A percentile compares a stretch with the other conserved stretches of the same genome.
These are phyloP conservation scores for Umimayanthus kanabou DNA, from an alignment of 92 coral and sea anemone species.

Conservation along the genomic window DNA sequence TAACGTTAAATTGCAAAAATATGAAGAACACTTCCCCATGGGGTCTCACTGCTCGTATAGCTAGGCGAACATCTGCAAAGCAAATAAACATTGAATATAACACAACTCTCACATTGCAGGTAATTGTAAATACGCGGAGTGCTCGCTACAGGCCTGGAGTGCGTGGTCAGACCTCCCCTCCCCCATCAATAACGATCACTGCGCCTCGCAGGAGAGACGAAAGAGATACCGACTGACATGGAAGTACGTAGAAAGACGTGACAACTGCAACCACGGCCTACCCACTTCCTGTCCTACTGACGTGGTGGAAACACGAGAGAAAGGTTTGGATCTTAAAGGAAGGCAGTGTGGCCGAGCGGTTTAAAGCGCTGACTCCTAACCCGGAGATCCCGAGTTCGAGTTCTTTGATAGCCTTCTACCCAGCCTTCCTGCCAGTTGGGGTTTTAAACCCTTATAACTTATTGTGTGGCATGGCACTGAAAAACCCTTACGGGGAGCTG, in stretches of 20 bases:
- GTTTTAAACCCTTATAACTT: too few relatives aligned
- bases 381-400: too few relatives aligned
- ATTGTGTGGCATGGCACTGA: too few relatives aligned
- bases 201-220: conserved; percentile 80
- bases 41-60: too few relatives aligned
- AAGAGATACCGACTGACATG: conserved; percentile 64
- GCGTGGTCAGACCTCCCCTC: conserved; percentile 73
- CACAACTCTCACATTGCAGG: conserved; percentile 45
- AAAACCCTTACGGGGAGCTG: too few relatives aligned
- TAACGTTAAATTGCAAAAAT: too few relatives aligned
- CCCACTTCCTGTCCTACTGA: conserved; percentile 78
- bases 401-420: too few relatives aligned
- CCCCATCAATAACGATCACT: conserved; percentile 72
- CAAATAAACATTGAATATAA: neutral
- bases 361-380: too few relatives aligned
- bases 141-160: conserved; percentile 77
- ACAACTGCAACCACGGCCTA: conserved; percentile 77
- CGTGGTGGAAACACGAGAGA: conserved; percentile 75
- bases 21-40: too few relatives aligned
- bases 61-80: neutral
- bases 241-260: conserved; percentile 60
- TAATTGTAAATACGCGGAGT: conserved; percentile 76
- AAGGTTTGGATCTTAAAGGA: conserved; percentile 49
- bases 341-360: too few relatives aligned
- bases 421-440: too few relatives aligned